Evolutionary conservation across 2,888 invertebrate genomes (phyloP), one percentile per base, ranked within the genome.

Genomic region (Bursaphelenchus okinawaensis): DNA sequence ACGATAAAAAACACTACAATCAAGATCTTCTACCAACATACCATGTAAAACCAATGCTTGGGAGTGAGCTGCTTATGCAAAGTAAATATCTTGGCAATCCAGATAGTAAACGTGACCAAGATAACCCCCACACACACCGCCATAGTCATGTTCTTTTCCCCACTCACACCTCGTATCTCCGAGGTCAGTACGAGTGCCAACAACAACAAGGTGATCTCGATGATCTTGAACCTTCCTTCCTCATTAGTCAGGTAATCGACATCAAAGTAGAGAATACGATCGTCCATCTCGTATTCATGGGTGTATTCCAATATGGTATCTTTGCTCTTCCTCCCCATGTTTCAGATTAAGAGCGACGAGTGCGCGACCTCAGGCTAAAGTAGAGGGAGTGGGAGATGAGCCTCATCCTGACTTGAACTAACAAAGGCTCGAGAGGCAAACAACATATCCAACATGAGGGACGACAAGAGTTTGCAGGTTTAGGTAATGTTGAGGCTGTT

Each of bases 91-190:
- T 78, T 76, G 31, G 73, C 67, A 57, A 76, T 29, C 19, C 74
- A 66, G 22, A 78, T 70, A 19, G 62, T 52, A 63, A 78, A 75
- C 9, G 75, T 70, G 28, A 68, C 63, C 23, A 76, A 31, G 31
- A 78, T 70, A n/a, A 72, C 77, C 8, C 70, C 52, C 26, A 70
- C 70, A 26, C 71, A 71, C 50, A 74, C 72, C 56, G 73, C 66
- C 24, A 78, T 67, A 0, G 76, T 75, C 23, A 77, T 67, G 22
- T 72, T 73, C 16, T 75, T 67, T 62, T 78, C 78, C 52, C 76
- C 76, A 26, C 67, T 52, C 1, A 77, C 74, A 7, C 75, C 75
- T 71, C 54, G 69, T 65, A 31, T 66, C 28, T 16, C 24, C 1
- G 63, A 67, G n/a, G 8, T 65, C 63, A 55, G 68, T 68, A 4